phyloP scores from a whole-genome alignment of 2,888 invertebrate genomes.

The Melinaea menophilus region DNA sequence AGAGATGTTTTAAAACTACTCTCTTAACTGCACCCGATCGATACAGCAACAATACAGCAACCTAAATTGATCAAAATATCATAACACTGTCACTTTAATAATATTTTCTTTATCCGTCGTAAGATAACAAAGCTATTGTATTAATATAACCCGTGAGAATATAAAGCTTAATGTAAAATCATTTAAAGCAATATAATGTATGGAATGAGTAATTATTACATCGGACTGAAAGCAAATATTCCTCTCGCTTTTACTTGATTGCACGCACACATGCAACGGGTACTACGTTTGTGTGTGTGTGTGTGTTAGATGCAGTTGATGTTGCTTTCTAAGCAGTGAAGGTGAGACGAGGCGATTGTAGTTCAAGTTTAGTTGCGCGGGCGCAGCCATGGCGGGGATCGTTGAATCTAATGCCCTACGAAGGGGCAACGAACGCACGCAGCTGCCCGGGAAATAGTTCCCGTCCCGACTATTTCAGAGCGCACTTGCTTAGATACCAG shows the following conservation, averaged over 20 bases:
- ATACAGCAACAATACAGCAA: conserved; percentile 16
- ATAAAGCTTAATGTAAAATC: conserved; percentile 6
- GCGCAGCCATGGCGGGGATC: conserved; percentile 62
- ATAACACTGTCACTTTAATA: conserved; percentile 22
- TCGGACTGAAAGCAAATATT: conserved; percentile 38
- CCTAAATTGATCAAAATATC: conserved; percentile 24
- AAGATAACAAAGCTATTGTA: conserved; percentile 27
- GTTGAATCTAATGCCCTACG: conserved; percentile 73
- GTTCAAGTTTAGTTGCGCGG: conserved; percentile 67
- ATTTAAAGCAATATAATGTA: conserved; percentile 7
- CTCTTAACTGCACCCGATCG: conserved; percentile 24
- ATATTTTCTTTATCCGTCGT: conserved; percentile 21
- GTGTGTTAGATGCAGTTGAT: conserved; percentile 62
- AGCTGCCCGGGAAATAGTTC: conserved; percentile 77
- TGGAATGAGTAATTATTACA: conserved; percentile 25
- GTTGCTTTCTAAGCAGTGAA: conserved; percentile 76
- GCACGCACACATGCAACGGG: conserved; percentile 39
- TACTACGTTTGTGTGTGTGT: conserved; percentile 44
- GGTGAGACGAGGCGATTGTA: conserved; percentile 68
- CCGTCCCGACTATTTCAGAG: conserved; percentile 75
- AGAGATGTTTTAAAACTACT: conserved; percentile 35
- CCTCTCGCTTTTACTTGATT: conserved; percentile 68
- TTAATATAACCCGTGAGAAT: conserved; percentile 25
- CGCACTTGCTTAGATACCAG: conserved; percentile 61
- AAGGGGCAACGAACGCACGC: conserved; percentile 73